These are phyloP conservation scores for Copidosoma floridanum DNA, from an alignment of 1,140 invertebrate species.

Conservation along the genomic window DNA sequence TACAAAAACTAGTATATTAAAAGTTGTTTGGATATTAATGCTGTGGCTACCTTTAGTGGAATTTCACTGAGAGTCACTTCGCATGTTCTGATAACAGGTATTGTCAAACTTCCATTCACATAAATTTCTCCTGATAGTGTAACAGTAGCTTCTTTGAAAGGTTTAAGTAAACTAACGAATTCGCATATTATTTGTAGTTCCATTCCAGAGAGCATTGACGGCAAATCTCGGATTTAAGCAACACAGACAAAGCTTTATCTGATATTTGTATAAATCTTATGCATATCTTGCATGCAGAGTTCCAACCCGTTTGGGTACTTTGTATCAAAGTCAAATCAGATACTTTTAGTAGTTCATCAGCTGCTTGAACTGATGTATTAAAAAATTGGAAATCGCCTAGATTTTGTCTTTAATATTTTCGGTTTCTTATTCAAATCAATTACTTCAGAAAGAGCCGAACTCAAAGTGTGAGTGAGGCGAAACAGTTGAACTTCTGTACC, in stretches of 20 bases:
- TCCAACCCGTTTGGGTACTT: slow-evolving; percentile 20
- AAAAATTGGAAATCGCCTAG: not conserved
- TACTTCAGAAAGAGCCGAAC: slow-evolving; percentile 27
- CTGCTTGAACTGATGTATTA: not conserved
- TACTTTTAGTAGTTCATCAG: not conserved
- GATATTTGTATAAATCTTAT: too few relatives aligned
- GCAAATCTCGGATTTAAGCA: not conserved
- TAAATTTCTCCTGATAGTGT: not conserved
- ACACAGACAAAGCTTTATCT: not conserved
- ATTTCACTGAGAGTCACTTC: not conserved
- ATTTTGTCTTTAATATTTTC: not conserved
- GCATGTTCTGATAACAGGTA: not conserved
- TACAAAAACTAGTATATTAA: too few relatives aligned
- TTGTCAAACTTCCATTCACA: not conserved
- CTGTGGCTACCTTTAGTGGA: not conserved
- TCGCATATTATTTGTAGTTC: not conserved
- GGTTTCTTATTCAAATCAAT: not conserved
- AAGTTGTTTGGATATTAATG: not conserved
- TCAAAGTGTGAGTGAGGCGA: slow-evolving; percentile 41
- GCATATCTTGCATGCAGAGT: slow-evolving; percentile 9
- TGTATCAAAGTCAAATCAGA: slow-evolving; percentile 8
- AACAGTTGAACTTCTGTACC: slow-evolving; percentile 30
- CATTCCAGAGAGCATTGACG: not conserved
- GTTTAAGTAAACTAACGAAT: not conserved
- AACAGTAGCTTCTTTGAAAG: not conserved